Conservation (phyloP, 2,888 invertebrate genomes). For the Julus scandinavius region DNA sequence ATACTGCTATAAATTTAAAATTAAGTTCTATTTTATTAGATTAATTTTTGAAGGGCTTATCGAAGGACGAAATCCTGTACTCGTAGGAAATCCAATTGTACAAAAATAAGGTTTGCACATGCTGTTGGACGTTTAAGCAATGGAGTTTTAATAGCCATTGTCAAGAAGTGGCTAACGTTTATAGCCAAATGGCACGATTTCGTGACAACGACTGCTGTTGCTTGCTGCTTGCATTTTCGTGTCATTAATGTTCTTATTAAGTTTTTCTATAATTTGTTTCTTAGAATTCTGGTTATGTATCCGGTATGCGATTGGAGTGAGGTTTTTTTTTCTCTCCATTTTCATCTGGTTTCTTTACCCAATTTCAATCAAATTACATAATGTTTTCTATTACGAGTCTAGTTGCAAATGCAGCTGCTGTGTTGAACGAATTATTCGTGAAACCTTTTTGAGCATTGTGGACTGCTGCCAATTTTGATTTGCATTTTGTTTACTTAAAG, state of each 20-base stretch:
- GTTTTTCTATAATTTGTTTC: background rate
- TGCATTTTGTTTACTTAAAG: background rate
- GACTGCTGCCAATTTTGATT: background rate
- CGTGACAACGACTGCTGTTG: too few relatives aligned
- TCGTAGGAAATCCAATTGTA: too few relatives aligned
- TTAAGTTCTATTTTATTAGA: too few relatives aligned
- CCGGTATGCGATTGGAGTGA: background rate
- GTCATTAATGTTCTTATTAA: background rate
- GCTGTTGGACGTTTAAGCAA: too few relatives aligned
- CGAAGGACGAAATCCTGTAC: too few relatives aligned
- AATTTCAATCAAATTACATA: background rate
- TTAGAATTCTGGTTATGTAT: background rate
- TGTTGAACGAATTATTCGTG: background rate
- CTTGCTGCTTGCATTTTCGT: too few relatives aligned
- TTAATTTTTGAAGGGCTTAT: too few relatives aligned
- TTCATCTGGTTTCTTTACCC: background rate
- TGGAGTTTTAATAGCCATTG: too few relatives aligned
- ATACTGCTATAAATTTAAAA: background rate
- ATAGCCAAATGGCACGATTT: too few relatives aligned
- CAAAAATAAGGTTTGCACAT: too few relatives aligned
- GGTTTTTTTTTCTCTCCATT: background rate
- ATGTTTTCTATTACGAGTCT: background rate
- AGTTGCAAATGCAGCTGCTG: background rate
- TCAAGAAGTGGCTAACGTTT: too few relatives aligned
- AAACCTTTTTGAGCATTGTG: background rate